A percentile compares a stretch with the other conserved stretches of the same genome.
Conservation (phyloP, 2,113 vertebrate genomes). For the Coryphaenoides rupestris region DNA sequence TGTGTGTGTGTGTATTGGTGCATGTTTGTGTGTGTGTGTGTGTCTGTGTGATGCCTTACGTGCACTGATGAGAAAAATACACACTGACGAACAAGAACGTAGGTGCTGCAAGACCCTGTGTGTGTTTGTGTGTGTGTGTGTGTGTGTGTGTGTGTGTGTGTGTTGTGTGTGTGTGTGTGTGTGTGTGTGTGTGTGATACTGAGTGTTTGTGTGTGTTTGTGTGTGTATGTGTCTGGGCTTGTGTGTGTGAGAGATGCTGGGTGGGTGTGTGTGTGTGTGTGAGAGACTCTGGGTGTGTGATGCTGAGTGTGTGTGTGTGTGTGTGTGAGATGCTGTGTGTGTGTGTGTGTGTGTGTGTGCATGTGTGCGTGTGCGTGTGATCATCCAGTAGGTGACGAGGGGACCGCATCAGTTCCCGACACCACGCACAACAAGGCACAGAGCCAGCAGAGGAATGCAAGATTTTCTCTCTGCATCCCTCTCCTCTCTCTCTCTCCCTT, state of each 20-base stretch:
- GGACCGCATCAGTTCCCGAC: constrained; percentile 8
- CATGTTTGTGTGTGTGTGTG: too few relatives aligned
- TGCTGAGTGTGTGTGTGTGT: not conserved
- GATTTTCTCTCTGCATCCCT: not conserved
- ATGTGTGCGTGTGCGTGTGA: not conserved
- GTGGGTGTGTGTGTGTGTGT: too few relatives aligned
- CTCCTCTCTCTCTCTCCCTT: not conserved
- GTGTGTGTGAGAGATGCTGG: too few relatives aligned
- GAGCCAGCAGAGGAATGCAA: not conserved
- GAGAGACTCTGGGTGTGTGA: too few relatives aligned
- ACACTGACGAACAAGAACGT: too few relatives aligned
- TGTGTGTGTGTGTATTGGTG: not conserved
- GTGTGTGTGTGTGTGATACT: not conserved
- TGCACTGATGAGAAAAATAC: too few relatives aligned
- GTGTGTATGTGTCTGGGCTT: not conserved
- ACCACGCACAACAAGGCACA: not conserved
- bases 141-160: too few relatives aligned
- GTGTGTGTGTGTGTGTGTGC: not conserved
- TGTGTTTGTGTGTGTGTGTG: not conserved
- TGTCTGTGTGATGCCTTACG: too few relatives aligned
- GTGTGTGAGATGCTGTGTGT: not conserved
- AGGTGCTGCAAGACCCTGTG: not conserved
- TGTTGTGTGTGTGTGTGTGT: not conserved
- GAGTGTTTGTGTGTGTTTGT: not conserved
- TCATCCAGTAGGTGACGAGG: not conserved